Conservation (phyloP, 2,113 vertebrate species). For the Saccopteryx leptura region DNA sequence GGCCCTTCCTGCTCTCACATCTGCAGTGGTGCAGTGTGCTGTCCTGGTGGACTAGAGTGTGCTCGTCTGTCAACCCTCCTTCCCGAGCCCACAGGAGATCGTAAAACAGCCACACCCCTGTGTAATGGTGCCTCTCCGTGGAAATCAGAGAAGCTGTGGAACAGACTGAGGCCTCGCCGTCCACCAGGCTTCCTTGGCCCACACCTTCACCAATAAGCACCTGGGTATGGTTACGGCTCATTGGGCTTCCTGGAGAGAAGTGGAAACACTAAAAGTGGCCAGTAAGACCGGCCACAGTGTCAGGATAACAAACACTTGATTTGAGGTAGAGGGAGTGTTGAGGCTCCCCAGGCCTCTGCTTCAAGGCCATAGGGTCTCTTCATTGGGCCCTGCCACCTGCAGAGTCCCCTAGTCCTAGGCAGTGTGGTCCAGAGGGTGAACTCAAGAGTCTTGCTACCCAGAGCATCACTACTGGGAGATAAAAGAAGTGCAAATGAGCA, state of each 20-base stretch:
- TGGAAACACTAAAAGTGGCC: constrained; percentile 73
- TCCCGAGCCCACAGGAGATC: constrained; percentile 48
- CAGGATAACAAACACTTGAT: constrained; percentile 55
- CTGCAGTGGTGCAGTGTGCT: neutral
- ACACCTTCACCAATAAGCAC: constrained; percentile 85
- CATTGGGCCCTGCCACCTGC: no score
- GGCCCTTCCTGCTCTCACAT: neutral
- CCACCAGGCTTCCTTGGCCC: constrained; percentile 71
- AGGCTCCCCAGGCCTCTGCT: neutral
- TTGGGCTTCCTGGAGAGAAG: constrained; percentile 75
- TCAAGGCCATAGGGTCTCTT: neutral
- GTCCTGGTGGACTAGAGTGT: neutral
- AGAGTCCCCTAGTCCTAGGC: neutral
- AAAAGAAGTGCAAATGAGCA: neutral
- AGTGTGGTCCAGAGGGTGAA: no score
- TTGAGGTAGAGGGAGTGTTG: neutral
- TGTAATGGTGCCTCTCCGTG: constrained; percentile 82
- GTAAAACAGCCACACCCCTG: constrained; percentile 76
- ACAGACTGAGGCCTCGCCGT: constrained; percentile 73
- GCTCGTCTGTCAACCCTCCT: neutral
- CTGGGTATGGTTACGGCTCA: constrained; percentile 68
- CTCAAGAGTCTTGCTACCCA: neutral
- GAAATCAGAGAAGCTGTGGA: constrained; percentile 87
- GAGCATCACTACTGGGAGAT: accelerated
- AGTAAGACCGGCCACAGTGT: constrained; percentile 28